Evolutionary conservation across 2,888 invertebrate species (phyloP).

Genomic region (Himalopsyche japonica): DNA sequence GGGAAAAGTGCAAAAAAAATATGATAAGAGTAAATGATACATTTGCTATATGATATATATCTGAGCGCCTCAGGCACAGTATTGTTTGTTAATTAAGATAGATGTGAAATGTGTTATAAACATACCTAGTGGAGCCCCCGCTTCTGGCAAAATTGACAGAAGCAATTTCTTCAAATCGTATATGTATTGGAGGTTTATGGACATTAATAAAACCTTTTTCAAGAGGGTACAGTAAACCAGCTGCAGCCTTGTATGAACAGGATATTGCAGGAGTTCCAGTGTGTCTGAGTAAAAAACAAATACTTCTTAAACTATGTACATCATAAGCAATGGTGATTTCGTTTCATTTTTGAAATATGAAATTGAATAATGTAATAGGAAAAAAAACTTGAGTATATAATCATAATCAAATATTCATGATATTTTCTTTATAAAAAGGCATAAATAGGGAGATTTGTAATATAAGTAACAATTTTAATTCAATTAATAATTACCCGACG

Average conservation of each 20-base stretch:
- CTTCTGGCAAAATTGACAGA: slow-evolving; percentile 95
- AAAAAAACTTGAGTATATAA: too few species aligned
- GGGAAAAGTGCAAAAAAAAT: too few species aligned
- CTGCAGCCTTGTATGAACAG: slow-evolving; percentile 97
- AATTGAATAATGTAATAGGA: too few species aligned
- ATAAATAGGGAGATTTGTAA: too few species aligned
- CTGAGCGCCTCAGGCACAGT: background rate
- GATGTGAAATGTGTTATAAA: background rate
- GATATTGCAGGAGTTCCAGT: slow-evolving; percentile 87
- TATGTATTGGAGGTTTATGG: slow-evolving; percentile 97
- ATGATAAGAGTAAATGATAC: too few species aligned
- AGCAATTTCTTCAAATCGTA: slow-evolving; percentile 94
- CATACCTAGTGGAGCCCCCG: slow-evolving; percentile 75
- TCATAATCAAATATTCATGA: too few species aligned
- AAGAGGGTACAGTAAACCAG: slow-evolving; percentile 94
- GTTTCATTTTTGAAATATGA: too few species aligned
- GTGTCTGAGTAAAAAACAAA: slow-evolving; percentile 60
- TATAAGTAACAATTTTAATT: too few species aligned
- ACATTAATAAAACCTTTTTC: slow-evolving; percentile 98
- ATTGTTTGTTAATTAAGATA: background rate
- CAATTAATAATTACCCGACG: slow-evolving; percentile 66
- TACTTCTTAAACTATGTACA: too few species aligned
- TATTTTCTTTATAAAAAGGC: too few species aligned
- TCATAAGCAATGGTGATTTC: too few species aligned
- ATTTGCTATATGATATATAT: too few species aligned